Base-by-base conservation (phyloP, 2,888 invertebrate genomes). In the Pachymerium ferrugineum region DNA sequence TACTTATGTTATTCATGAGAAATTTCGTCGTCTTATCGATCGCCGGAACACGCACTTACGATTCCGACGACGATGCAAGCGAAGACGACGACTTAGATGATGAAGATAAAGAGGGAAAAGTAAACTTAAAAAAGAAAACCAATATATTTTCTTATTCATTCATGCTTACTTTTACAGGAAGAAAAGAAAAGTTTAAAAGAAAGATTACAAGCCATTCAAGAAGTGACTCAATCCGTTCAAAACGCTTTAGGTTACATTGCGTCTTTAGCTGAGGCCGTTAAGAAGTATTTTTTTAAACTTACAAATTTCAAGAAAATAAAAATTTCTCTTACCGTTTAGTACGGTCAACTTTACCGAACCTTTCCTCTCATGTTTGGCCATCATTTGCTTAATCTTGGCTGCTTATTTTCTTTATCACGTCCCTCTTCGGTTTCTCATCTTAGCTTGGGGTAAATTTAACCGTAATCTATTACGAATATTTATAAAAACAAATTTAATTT, bases 311-410 rank as follows among this genome's bases (percentile, higher is more conserved):
- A 19, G 67, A 12, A 12, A 10, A 29, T 10, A 28, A 70, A 16
- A 12, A 28, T 10, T 10, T 70, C 29, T n/a, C n/a, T n/a, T n/a
- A n/a, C n/a, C n/a, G n/a, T 88, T 76, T 86, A 96, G 95, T 85
- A 89, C 95, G 75, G 94, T 95, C 85, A 96, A 97, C 84, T 99
- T 97, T 86, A 94, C 96, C 76, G 92, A 97, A 82, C 96, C 97
- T 76, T 97, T 96, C 86, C 85, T 99, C 78, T 96, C 97, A 79
- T 93, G 92, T 86, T 86, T 99, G 83, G 94, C 96, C 19, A 91
- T 97, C 78, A 83, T 90, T 47, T 86, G 93, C 79, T 84, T 95
- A 72, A 82, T 89, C 75, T 85, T 89, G 70, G 92, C 89, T 12
- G 88, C 89, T 78, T 77, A 92, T 72, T 89, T 97, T 10, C 85